Evolutionary conservation across 2,113 vertebrate species (phyloP).

Genomic region (Mesocricetus auratus): DNA sequence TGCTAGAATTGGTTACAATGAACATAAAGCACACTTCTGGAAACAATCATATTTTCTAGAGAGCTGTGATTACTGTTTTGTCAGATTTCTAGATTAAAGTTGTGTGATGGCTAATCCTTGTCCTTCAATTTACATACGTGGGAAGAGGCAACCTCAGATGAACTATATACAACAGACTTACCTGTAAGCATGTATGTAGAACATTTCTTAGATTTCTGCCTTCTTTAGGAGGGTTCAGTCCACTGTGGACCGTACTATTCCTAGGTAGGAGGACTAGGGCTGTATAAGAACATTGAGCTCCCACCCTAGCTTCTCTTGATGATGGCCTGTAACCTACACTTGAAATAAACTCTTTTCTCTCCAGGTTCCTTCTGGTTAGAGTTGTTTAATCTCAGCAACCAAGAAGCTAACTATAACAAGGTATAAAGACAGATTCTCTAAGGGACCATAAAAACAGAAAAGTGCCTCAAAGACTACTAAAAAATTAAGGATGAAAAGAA

Average conservation of each 20-base stretch:
- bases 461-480: neutral
- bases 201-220: neutral
- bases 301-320: neutral
- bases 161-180: neutral
- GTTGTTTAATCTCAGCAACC: neutral
- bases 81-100: neutral
- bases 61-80: neutral
- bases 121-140: neutral
- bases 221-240: neutral
- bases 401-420: neutral
- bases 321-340: neutral
- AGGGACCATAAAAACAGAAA: neutral
- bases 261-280: neutral
- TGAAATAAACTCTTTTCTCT: neutral
- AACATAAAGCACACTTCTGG: neutral
- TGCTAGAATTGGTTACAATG: neutral
- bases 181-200: neutral
- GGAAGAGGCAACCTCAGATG: neutral
- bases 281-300: neutral
- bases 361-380: neutral
- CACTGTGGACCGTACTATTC: neutral
- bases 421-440: neutral
- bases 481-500: neutral
- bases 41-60: slow-evolving; percentile 5
- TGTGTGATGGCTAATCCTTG: neutral